Percentiles rank a stretch among this genome's conserved stretches.
These are phyloP conservation scores for Hemicrepidius hirtus DNA, from an alignment of 2,888 invertebrate genomes.

Conservation along the genomic window DNA sequence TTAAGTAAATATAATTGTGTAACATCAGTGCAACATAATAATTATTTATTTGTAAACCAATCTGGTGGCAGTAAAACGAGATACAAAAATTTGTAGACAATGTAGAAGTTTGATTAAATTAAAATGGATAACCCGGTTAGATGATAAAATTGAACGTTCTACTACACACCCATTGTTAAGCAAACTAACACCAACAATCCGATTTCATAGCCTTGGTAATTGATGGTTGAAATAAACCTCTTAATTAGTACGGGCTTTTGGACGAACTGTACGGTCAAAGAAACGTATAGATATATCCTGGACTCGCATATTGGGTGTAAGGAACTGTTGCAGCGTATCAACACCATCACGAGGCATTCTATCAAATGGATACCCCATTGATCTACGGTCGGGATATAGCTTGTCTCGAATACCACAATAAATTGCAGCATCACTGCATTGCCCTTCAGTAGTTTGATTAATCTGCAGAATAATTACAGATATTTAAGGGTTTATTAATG, in stretches of 20 bases:
- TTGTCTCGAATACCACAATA: constrained; percentile 87
- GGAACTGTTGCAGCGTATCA: constrained; percentile 78
- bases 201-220: neutral
- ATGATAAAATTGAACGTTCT: no score
- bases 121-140: no score
- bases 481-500: neutral
- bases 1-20: no score
- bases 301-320: constrained; percentile 83
- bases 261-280: constrained; percentile 74
- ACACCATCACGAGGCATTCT: constrained; percentile 77
- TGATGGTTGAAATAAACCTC: neutral
- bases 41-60: no score
- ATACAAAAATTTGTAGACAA: no score
- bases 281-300: constrained; percentile 79
- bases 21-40: no score
- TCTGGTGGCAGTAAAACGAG: no score
- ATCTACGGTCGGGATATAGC: constrained; percentile 85
- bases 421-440: constrained; percentile 84
- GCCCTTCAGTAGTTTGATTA: constrained; percentile 74
- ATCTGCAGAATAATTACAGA: constrained; percentile 66
- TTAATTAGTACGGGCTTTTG: constrained; percentile 46
- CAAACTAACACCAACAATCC: no score
- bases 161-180: no score
- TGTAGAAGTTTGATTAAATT: no score
- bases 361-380: constrained; percentile 92